Percentiles rank a stretch among this genome's conserved stretches.
phyloP scores from a whole-genome alignment of 1,140 invertebrate genomes.

The Pristionchus pacificus region DNA sequence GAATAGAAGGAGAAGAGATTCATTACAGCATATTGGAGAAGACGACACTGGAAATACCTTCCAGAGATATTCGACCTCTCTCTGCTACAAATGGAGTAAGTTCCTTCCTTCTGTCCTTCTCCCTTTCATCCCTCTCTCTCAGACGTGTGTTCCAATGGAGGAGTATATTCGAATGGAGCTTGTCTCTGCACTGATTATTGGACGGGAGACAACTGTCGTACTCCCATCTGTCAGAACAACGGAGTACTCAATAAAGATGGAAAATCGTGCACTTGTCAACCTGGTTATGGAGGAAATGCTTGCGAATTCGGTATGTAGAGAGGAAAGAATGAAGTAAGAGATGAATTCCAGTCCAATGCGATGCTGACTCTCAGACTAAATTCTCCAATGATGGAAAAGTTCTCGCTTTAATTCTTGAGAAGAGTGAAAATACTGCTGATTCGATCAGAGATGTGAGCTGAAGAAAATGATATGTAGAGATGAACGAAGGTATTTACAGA shows the following conservation, averaged over 20 bases:
- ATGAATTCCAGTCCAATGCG: background rate
- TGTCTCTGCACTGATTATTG: constrained; percentile 34
- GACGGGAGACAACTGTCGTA: constrained; percentile 28
- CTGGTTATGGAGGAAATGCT: constrained; percentile 27
- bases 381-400: constrained; percentile 22
- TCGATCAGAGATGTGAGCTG: background rate
- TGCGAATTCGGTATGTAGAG: constrained; percentile 22
- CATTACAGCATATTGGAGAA: constrained; percentile 34
- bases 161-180: constrained; percentile 28
- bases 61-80: constrained; percentile 32
- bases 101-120: background rate
- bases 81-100: constrained; percentile 17
- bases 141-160: constrained; percentile 27
- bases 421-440: constrained; percentile 18
- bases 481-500: background rate
- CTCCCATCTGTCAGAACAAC: constrained; percentile 37
- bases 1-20: constrained; percentile 6
- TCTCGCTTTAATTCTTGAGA: constrained; percentile 26
- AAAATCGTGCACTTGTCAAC: constrained; percentile 21
- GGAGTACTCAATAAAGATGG: constrained; percentile 24
- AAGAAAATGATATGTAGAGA: too few species aligned
- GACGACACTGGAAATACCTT: constrained; percentile 33
- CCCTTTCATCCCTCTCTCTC: background rate
- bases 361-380: background rate
- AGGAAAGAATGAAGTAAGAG: background rate